Evolutionary conservation across 37 sponge, comb jelly and placozoan species (phyloP), one percentile per base, ranked within the genome.

Genomic region (Diacarnus erythraeanus): DNA sequence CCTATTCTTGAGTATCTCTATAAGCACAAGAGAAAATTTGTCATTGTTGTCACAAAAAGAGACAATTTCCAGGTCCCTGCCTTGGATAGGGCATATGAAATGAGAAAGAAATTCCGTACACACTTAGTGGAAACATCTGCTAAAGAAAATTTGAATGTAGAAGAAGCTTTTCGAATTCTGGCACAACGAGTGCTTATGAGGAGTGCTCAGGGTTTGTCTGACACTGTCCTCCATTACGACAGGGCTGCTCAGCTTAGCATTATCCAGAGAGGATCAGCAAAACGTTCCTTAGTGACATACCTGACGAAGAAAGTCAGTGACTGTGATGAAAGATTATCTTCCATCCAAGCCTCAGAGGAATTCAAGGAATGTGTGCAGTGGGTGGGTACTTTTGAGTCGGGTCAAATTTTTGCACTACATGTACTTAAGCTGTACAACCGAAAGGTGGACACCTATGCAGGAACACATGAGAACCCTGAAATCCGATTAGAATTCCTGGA

Each of bases 11-110:
- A 56, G 17, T 20, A 60, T 30, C 54, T 77, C 20, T 63, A 36
- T 43, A 92, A 87, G n/a, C 42, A 74, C 54, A 65, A 73, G 27
- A 35, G 25, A 64, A 83, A 83, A 71, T 75, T 69, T 39, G 77
- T 83, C 57, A 47, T 92, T 41, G 92, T 58, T 2, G 81, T 80
- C 25, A 84, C 92, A 12, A 92, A 92, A 38, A 42, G 81, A 8
- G 92, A 92, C 29, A 42, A 51, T 21, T 23, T 29, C 15, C n/a
- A 58, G 30, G 22, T 38, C 1, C 18, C 38, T 0, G 76, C 87
- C 2, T 17, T 91, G 18, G 69, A 72, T 0, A 57, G 58, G 10
- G 40, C 83, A 20, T 29, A 77, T 8, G 65, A 78, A 30, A 40
- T 86, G 47, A 39, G 69, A 23, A 68, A 39, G 38, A 85, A 78